Evolutionary conservation across 2,797 vertebrate species (phyloP), one percentile per base, ranked within the genome.

Genomic region (Adelosebastes latens): DNA sequence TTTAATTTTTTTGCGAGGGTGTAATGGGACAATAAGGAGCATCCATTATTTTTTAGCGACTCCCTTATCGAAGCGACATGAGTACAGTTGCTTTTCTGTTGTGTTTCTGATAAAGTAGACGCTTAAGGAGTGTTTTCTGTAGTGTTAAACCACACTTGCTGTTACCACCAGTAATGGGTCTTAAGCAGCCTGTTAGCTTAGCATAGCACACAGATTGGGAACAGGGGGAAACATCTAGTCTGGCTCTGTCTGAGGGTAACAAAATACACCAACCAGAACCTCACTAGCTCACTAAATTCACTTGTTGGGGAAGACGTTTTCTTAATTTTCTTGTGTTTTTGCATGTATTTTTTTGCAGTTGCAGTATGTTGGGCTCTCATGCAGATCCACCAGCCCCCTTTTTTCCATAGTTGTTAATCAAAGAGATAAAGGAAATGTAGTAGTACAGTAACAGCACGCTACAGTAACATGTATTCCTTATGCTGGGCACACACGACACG

Each of bases 171-270:
- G n/a, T 24, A 32, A 52, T 6, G 8, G 69, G 1, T n/a, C 29
- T 64, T 52, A 70, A 39, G 36, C 62, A 66, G 60, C 63, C 2
- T 2, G 2, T 60, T 60, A 60, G 55, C 69, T 66, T 64, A 69
- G 36, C n/a, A 1, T 27, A 69, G 36, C n/a, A n/a, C n/a, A 55
- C 27, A 61, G 13, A 61, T 13, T 52, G 55, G 6, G 7, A 59
- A 65, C 29, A 49, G 7, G 5, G 32, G 3, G 27, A 63, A 46
- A 32, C 24, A 42, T 18, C 24, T 31, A 4, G 24, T 29, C 20
- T 53, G 22, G 11, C 12, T 65, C 20, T 10, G 20, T 52, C 46
- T n/a, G 46, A 52, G 18, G 18, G 46, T 52, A 52, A 52, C 46
- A 52, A 52, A 52, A 20, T 46, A 24, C 53, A 49, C 8, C 6